Base-by-base conservation (phyloP, 2,113 vertebrate genomes). In the Misgurnus anguillicaudatus region DNA sequence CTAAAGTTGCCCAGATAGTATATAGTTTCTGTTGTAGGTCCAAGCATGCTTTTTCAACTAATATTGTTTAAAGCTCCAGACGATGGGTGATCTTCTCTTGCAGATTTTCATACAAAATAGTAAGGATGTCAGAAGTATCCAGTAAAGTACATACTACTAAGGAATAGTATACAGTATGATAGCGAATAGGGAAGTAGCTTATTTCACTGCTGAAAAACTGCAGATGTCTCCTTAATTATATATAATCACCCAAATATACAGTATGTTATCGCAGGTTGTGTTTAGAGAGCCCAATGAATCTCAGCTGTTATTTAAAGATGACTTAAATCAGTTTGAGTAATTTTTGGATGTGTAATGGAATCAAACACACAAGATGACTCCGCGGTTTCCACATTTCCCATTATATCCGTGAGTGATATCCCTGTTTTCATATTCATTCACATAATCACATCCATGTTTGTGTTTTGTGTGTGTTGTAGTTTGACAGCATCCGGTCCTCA, bases 401-500 rank as follows among this genome's bases (percentile, higher is more conserved):
- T 58, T 36, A 72, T 42, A 4, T 72, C 17, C 19, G 53, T 72
- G 69, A 24, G 60, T 36, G 53, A 21, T 78, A 36, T 21, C 51
- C 16, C 16, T 6, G 39, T 51, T 70, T 21, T 31, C 16, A 47
- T 77, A 17, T 31, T 58, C 85, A 9, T 75, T 65, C 24, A 90
- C 24, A 51, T 19, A 19, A 48, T 80, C 24, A 57, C 83, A 24
- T 75, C 41, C 70, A 77, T 83, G 16, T 58, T 39, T 87, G 80
- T 85, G 69, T 83, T 72, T 57, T 57, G 53, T 86, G 90, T 89
- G 88, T 92, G 88, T 92, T 94, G 90, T 95, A 99, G 97, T 97
- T 96, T 92, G 92, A 94, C 89, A 95, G 92, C 92, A 92, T 91
- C 88, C 95, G 94, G 90, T 95, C 96, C 88, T 92, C 94, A 88